Evolutionary conservation across 2,113 vertebrate genomes (phyloP).

Genomic region (Eidolon helvum): DNA sequence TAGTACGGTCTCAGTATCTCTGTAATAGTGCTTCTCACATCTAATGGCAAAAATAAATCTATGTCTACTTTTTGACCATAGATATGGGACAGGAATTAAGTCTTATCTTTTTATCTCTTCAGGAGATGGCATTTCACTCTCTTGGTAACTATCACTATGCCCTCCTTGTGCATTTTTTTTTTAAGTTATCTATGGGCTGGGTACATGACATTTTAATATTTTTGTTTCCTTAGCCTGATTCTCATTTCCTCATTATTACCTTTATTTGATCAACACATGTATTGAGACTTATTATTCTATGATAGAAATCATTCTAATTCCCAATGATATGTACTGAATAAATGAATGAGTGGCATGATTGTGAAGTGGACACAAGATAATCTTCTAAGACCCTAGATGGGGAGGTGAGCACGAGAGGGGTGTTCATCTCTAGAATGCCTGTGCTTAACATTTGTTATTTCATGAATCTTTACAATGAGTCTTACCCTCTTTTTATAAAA

Average conservation of each 20-base stretch:
- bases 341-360: not conserved
- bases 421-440: not conserved
- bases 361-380: not conserved
- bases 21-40: not conserved
- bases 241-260: not conserved
- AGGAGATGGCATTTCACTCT: not conserved
- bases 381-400: not conserved
- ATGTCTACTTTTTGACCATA: not conserved
- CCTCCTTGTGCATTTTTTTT: not conserved
- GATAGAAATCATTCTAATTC: not conserved
- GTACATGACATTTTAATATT: not conserved
- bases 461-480: not conserved
- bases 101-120: not conserved
- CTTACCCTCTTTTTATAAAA: not conserved
- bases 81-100: too few species aligned
- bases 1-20: not conserved
- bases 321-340: not conserved
- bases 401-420: rapidly evolving
- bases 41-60: not conserved
- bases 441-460: not conserved
- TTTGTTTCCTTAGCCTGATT: not conserved
- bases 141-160: not conserved
- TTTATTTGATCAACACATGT: not conserved
- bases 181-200: not conserved
- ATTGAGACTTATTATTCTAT: not conserved